phyloP scores from a whole-genome alignment of 2,888 invertebrate species.

The Buathra laborator region DNA sequence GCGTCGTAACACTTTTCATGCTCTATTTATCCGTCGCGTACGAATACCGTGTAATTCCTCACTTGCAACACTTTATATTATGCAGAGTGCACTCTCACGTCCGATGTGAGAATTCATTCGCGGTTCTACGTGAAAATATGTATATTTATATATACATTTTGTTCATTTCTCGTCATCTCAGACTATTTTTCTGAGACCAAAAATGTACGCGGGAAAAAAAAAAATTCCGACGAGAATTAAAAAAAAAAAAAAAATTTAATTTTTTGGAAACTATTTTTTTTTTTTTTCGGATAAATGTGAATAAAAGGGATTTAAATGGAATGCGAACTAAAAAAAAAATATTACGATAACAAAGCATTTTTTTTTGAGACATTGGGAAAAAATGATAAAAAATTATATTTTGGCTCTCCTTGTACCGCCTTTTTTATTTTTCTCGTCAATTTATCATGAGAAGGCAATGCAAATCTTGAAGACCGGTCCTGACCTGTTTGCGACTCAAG shows the following conservation, averaged over 20 bases:
- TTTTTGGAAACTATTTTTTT: too few relatives aligned
- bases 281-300: too few relatives aligned
- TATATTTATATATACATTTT: neutral
- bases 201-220: too few relatives aligned
- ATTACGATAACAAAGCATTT: neutral
- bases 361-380: neutral
- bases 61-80: slow-evolving; percentile 62
- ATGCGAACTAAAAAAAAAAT: neutral
- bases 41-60: slow-evolving; percentile 66
- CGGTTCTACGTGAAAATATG: slow-evolving; percentile 1
- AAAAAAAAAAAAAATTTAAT: too few relatives aligned
- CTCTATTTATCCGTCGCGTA: slow-evolving; percentile 68
- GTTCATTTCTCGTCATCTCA: neutral
- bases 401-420: neutral
- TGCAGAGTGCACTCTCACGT: slow-evolving; percentile 42
- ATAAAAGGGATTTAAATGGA: too few relatives aligned
- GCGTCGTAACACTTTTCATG: slow-evolving; percentile 67
- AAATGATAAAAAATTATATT: neutral
- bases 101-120: slow-evolving; percentile 58
- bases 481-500: slow-evolving; percentile 2
- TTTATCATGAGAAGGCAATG: neutral
- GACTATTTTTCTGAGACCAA: too few relatives aligned
- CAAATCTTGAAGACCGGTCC: slow-evolving; percentile 11
- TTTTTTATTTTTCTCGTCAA: neutral
- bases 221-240: too few relatives aligned